Conservation (phyloP, 2,888 invertebrate genomes). For the Isotomurus palustris region DNA sequence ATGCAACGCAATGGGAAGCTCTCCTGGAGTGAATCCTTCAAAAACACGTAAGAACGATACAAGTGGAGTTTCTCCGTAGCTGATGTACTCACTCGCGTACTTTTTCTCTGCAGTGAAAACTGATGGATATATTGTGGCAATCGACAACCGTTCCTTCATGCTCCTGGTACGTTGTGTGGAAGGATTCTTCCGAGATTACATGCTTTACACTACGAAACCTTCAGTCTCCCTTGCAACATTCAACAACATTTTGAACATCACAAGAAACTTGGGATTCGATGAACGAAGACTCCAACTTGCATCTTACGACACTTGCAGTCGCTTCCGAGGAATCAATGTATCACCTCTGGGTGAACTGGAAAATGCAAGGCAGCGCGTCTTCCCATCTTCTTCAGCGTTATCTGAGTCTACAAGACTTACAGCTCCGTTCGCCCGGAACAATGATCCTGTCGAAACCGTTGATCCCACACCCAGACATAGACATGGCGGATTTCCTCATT, state of each 20-base stretch:
- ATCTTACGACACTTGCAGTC: slow-evolving; percentile 11
- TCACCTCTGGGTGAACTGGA: too few species aligned
- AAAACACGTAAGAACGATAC: slow-evolving; percentile 3
- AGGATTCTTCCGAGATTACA: slow-evolving; percentile 18
- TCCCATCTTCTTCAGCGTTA: too few species aligned
- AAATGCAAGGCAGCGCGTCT: too few species aligned
- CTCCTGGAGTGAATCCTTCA: slow-evolving; percentile 13
- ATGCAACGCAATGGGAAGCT: slow-evolving; percentile 15
- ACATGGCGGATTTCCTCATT: too few species aligned
- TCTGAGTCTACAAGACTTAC: too few species aligned
- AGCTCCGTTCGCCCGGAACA: too few species aligned
- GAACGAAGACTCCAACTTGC: slow-evolving; percentile 10
- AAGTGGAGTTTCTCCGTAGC: neutral
- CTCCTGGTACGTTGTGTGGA: slow-evolving; percentile 15
- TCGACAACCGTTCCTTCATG: slow-evolving; percentile 17
- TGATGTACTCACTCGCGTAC: neutral
- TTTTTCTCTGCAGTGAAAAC: slow-evolving; percentile 3
- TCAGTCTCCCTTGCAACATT: slow-evolving; percentile 12
- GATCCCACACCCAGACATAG: too few species aligned
- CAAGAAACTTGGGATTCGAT: slow-evolving; percentile 18
- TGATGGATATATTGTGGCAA: slow-evolving; percentile 10
- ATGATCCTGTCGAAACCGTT: too few species aligned
- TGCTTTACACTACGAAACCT: slow-evolving; percentile 14
- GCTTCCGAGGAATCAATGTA: too few species aligned
- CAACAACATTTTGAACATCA: slow-evolving; percentile 7